A percentile compares a stretch with the other conserved stretches of the same genome.
These are phyloP conservation scores for Pterois miles DNA, from an alignment of 2,797 vertebrate species.

Conservation along the genomic window DNA sequence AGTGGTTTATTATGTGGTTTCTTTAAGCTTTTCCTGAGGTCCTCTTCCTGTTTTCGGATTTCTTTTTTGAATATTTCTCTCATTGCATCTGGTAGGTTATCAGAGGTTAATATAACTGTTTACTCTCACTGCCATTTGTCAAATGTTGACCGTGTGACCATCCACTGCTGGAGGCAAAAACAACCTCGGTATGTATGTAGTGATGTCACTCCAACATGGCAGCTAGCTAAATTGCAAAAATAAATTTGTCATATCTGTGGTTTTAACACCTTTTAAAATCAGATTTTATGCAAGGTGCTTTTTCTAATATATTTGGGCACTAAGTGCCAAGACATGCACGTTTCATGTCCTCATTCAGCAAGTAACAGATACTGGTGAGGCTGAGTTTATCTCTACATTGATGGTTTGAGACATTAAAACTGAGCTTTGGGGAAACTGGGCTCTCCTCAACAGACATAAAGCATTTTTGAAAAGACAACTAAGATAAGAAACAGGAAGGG, in stretches of 20 bases:
- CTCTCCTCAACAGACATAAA: constrained; percentile 28
- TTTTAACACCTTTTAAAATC: neutral
- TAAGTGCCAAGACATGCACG: accelerated
- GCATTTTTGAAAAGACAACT: constrained; percentile 40
- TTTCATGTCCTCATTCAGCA: neutral
- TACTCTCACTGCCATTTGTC: too few species aligned
- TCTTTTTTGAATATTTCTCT: neutral
- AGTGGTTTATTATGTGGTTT: neutral
- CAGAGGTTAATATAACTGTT: too few species aligned
- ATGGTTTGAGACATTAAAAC: constrained; percentile 30
- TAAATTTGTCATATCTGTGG: too few species aligned
- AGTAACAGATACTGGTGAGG: constrained; percentile 14
- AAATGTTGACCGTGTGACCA: too few species aligned
- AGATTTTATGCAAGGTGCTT: neutral
- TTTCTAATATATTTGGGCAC: neutral
- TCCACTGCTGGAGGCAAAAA: neutral
- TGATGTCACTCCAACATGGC: neutral
- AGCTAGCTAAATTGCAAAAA: neutral
- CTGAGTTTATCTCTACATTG: constrained; percentile 20
- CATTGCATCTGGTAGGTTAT: neutral
- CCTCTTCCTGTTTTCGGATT: neutral
- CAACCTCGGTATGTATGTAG: neutral
- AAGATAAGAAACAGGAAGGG: constrained; percentile 21
- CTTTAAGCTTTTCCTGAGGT: neutral
- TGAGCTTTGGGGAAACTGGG: constrained; percentile 28